These are phyloP conservation scores for Pantherophis alleghaniensis DNA, from an alignment of 2,797 vertebrate species.

Conservation along the genomic window DNA sequence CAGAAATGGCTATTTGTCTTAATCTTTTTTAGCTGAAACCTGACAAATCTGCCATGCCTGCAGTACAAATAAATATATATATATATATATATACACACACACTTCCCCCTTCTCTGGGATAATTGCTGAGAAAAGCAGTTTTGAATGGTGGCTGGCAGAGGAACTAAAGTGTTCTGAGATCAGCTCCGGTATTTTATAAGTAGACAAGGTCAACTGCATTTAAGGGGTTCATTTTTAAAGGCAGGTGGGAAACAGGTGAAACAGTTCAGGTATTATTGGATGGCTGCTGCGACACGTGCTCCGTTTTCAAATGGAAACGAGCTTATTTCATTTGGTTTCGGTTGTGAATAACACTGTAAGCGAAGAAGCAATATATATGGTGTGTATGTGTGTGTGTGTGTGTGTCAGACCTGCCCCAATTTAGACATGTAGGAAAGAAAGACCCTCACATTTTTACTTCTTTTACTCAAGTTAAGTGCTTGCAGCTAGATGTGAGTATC, in stretches of 20 bases:
- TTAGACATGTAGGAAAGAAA: too few relatives aligned
- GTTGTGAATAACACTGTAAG: background rate
- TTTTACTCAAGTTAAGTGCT: background rate
- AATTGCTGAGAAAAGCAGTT: background rate
- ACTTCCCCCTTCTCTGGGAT: background rate
- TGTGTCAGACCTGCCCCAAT: too few relatives aligned
- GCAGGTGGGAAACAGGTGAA: background rate
- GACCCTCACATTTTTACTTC: too few relatives aligned
- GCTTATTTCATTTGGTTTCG: background rate
- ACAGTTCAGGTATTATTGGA: fast-evolving
- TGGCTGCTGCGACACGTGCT: fast-evolving
- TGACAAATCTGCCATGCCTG: fast-evolving
- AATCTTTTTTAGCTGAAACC: fast-evolving
- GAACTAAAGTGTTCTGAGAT: fast-evolving
- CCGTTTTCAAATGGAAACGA: background rate
- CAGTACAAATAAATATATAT: background rate
- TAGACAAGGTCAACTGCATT: background rate
- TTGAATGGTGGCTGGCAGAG: fast-evolving
- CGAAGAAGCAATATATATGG: background rate
- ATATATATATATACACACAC: too few relatives aligned
- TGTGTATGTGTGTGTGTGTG: too few relatives aligned
- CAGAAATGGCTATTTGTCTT: background rate
- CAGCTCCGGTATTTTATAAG: background rate
- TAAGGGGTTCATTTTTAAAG: fast-evolving
- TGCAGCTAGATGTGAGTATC: background rate